Conservation (phyloP, 92 coral and sea anemone genomes). For the Palythoa grandis region DNA sequence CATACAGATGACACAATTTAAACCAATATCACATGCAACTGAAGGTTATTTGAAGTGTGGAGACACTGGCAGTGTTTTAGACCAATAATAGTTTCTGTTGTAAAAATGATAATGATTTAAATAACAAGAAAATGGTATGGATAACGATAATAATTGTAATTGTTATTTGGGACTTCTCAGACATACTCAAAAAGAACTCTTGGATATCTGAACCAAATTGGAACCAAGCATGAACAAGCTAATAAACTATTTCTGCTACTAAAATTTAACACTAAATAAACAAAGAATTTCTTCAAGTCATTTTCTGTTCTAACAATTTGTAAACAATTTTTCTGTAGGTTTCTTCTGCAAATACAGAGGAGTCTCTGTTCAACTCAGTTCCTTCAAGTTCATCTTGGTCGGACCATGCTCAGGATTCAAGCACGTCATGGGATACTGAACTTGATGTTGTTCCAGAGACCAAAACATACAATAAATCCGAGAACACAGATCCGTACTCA, state of each 20-base stretch:
- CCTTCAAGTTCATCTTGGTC: slow-evolving; percentile 70
- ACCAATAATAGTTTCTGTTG: too few relatives aligned
- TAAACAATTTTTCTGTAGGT: slow-evolving; percentile 33
- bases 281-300: neutral
- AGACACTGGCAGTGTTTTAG: too few relatives aligned
- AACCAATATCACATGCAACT: too few relatives aligned
- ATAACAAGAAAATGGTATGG: neutral
- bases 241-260: too few relatives aligned
- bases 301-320: neutral
- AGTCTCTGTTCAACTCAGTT: slow-evolving; percentile 60
- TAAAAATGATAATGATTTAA: neutral
- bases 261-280: too few relatives aligned
- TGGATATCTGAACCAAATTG: too few relatives aligned
- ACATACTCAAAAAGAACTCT: too few relatives aligned
- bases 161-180: neutral
- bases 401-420: slow-evolving; percentile 46
- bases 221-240: too few relatives aligned
- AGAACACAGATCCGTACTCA: slow-evolving; percentile 26
- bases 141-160: neutral
- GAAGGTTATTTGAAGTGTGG: too few relatives aligned
- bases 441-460: slow-evolving; percentile 44
- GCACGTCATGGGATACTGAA: slow-evolving; percentile 71
- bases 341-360: slow-evolving; percentile 50
- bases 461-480: neutral
- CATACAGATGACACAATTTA: too few relatives aligned